Percentiles rank a stretch among this genome's conserved stretches.
These are phyloP conservation scores for Acropora yongei DNA, from an alignment of 64 coral and sea anemone species.

Conservation along the genomic window DNA sequence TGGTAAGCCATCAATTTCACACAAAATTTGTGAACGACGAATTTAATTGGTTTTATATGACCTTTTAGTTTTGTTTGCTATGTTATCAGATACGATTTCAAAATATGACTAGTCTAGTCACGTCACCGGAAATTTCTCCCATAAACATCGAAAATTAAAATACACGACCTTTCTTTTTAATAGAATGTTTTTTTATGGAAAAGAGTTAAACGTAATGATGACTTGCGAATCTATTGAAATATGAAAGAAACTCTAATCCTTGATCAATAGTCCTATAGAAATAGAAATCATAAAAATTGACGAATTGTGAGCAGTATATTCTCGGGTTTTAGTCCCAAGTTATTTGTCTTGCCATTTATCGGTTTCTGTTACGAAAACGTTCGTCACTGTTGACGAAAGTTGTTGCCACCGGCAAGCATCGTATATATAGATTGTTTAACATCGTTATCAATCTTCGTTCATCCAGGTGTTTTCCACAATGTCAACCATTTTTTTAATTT, in stretches of 20 bases:
- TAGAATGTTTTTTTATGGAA: background rate
- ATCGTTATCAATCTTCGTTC: too few species aligned
- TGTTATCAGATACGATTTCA: conserved; percentile 29
- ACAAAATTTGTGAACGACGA: background rate
- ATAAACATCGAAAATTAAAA: background rate
- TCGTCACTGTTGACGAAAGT: too few species aligned
- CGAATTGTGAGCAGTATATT: too few species aligned
- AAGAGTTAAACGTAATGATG: background rate
- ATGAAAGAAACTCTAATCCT: background rate
- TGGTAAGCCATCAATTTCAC: background rate
- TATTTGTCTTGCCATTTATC: too few species aligned
- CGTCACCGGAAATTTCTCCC: background rate
- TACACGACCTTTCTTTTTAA: background rate
- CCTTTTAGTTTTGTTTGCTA: background rate
- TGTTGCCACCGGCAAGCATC: too few species aligned
- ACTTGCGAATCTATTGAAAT: background rate
- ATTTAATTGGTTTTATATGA: background rate
- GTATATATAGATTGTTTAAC: too few species aligned
- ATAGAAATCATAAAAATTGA: too few species aligned
- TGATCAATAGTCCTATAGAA: too few species aligned
- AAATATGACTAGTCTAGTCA: conserved; percentile 25
- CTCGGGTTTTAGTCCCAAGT: too few species aligned
- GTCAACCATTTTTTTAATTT: too few species aligned
- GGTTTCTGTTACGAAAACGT: too few species aligned
- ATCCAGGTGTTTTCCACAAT: too few species aligned